phyloP scores from a whole-genome alignment of 2,888 invertebrate genomes.

The Peribatodes rhomboidaria region DNA sequence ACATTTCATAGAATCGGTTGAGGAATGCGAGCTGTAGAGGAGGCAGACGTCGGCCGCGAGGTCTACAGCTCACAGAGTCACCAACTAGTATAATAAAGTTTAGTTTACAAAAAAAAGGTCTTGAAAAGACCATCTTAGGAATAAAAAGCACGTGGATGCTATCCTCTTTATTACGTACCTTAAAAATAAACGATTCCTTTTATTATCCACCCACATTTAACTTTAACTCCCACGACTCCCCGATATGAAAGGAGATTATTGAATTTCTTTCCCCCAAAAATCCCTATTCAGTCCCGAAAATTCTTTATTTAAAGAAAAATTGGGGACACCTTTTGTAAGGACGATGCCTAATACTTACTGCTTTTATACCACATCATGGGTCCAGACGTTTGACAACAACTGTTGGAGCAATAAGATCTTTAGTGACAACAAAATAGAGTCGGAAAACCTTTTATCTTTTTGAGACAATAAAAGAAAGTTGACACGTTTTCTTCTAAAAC shows the following conservation, averaged over 20 bases:
- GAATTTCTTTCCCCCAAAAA: slow-evolving; percentile 57
- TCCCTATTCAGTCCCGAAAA: slow-evolving; percentile 59
- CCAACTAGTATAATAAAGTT: no score
- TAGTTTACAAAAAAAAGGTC: slow-evolving; percentile 12
- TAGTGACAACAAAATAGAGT: not conserved
- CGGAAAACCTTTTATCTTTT: not conserved
- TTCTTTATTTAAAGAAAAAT: slow-evolving; percentile 66
- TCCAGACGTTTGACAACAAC: slow-evolving; percentile 33
- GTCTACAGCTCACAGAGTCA: no score
- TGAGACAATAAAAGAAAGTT: not conserved
- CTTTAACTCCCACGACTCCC: slow-evolving; percentile 43
- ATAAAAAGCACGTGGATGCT: slow-evolving; percentile 21
- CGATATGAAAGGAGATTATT: slow-evolving; percentile 56
- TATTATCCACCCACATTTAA: slow-evolving; percentile 34
- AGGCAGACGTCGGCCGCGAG: no score
- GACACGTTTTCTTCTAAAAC: not conserved
- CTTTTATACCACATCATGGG: slow-evolving; percentile 2
- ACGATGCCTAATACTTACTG: slow-evolving; percentile 53
- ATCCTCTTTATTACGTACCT: slow-evolving; percentile 19
- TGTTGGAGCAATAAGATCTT: slow-evolving; percentile 1
- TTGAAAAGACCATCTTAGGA: not conserved
- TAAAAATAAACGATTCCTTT: slow-evolving; percentile 35
- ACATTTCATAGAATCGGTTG: no score
- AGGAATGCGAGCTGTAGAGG: no score
- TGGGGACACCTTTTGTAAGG: slow-evolving; percentile 66